These are phyloP conservation scores for Escarpia spicata DNA, from an alignment of 2,888 invertebrate genomes.

Conservation along the genomic window DNA sequence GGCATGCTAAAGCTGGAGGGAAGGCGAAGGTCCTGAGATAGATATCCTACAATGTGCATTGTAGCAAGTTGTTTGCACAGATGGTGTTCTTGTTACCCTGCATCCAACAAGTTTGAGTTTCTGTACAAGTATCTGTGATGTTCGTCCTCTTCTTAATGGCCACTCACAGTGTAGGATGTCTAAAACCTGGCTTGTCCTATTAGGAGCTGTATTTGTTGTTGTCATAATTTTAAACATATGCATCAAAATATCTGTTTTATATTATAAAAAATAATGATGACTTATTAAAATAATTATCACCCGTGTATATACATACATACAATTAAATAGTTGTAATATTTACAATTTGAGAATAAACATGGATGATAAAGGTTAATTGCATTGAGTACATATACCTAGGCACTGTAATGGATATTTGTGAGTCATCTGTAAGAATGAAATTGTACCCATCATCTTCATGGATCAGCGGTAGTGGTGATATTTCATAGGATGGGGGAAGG, in stretches of 20 bases:
- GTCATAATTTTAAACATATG: background rate
- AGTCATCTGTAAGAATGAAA: background rate
- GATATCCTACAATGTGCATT: background rate
- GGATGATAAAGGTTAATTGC: background rate
- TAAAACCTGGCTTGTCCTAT: background rate
- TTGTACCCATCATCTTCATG: background rate
- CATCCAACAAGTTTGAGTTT: background rate
- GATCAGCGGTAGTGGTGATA: background rate
- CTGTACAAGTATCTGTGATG: no score
- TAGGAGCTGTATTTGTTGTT: background rate
- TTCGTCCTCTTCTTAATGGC: background rate
- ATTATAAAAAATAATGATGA: no score
- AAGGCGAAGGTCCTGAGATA: background rate
- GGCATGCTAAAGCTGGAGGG: background rate
- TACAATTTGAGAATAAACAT: background rate
- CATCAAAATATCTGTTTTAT: background rate
- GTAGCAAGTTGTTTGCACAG: background rate
- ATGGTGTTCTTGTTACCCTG: background rate
- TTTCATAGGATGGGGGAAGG: background rate
- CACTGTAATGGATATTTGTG: background rate
- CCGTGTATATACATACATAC: background rate
- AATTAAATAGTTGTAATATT: background rate
- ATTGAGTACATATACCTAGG: no score
- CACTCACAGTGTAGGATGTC: background rate
- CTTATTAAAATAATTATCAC: no score